Percentiles rank a stretch among this genome's conserved stretches.
Evolutionary conservation across 2,888 invertebrate species (phyloP).

Genomic region (Cerceris ruficornis): DNA sequence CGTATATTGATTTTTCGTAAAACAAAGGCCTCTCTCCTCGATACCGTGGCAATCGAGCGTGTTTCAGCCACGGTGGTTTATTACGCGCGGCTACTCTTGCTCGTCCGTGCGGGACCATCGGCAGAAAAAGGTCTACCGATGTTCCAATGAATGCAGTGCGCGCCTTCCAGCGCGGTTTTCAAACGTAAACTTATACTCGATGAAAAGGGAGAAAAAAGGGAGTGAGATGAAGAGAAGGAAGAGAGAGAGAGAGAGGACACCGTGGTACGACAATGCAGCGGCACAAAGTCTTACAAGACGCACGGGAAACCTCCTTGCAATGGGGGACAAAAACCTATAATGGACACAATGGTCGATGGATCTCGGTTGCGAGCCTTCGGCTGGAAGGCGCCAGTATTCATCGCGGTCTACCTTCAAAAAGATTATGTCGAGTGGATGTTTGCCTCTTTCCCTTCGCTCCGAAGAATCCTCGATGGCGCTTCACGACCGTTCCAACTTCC

Average conservation of each 20-base stretch:
- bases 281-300: constrained; percentile 62
- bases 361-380: constrained; percentile 56
- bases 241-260: constrained; percentile 20
- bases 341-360: constrained; percentile 71
- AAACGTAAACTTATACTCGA: constrained; percentile 72
- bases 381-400: constrained; percentile 67
- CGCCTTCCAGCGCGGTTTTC: constrained; percentile 65
- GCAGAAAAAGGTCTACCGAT: constrained; percentile 65
- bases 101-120: constrained; percentile 63
- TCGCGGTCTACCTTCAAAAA: constrained; percentile 62
- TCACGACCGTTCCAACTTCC: background rate
- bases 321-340: constrained; percentile 69
- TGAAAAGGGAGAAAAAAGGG: constrained; percentile 48
- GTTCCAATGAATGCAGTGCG: constrained; percentile 63
- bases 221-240: constrained; percentile 1
- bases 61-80: constrained; percentile 48
- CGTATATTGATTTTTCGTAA: constrained; percentile 45
- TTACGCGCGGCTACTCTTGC: constrained; percentile 64
- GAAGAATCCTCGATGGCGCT: constrained; percentile 3
- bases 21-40: constrained; percentile 37
- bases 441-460: constrained; percentile 52
- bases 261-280: constrained; percentile 60
- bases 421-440: constrained; percentile 74
- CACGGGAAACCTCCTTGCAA: constrained; percentile 60
- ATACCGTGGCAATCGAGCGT: constrained; percentile 37